Percentiles rank a stretch among this genome's conserved stretches.
Evolutionary conservation across 2,888 invertebrate genomes (phyloP).

Genomic region (Conops quadrifasciatus): DNA sequence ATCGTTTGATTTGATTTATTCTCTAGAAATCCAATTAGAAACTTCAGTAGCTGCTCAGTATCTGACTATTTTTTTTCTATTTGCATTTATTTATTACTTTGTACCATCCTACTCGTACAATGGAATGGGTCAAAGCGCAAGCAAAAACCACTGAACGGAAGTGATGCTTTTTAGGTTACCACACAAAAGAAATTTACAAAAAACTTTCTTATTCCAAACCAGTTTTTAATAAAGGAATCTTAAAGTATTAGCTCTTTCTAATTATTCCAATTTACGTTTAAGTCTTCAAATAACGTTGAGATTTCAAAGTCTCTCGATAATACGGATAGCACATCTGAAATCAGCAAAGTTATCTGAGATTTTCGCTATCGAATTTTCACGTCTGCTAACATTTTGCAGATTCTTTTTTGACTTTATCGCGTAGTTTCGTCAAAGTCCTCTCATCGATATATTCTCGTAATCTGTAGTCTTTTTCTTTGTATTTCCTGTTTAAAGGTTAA

Average conservation of each 20-base stretch:
- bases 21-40: constrained; percentile 25
- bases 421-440: too few relatives aligned
- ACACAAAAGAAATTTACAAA: too few relatives aligned
- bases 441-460: too few relatives aligned
- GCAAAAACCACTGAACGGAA: not conserved
- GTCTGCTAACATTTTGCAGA: too few relatives aligned
- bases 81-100: constrained; percentile 26
- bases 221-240: not conserved
- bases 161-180: too few relatives aligned
- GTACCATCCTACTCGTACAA: not conserved
- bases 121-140: not conserved
- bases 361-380: too few relatives aligned
- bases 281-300: not conserved
- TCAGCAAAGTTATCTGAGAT: too few relatives aligned
- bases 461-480: too few relatives aligned
- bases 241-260: not conserved
- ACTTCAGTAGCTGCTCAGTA: constrained; percentile 21
- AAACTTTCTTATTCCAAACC: too few relatives aligned
- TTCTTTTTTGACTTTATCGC: too few relatives aligned
- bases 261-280: not conserved
- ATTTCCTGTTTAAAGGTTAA: too few relatives aligned
- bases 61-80: not conserved
- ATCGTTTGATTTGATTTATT: constrained; percentile 27
- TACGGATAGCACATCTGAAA: too few relatives aligned
- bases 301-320: not conserved